These are phyloP conservation scores for Oscheius myriophilus DNA, from an alignment of 2,888 invertebrate genomes.

Conservation along the genomic window DNA sequence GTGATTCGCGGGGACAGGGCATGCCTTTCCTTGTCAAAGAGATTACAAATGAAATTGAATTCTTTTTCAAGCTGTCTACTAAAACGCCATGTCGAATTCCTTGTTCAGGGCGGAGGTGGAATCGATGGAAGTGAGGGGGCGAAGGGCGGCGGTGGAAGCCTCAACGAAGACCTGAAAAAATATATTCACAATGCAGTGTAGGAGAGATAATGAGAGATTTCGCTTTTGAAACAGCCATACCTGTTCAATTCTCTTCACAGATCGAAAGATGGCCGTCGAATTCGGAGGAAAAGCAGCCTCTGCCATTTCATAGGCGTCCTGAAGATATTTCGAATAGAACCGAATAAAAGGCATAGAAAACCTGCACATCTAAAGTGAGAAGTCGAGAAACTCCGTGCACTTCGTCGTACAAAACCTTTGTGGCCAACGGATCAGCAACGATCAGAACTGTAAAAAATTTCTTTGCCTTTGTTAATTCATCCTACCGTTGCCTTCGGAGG, in stretches of 20 bases:
- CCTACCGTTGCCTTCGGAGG: conserved; percentile 5
- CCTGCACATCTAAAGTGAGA: too few species aligned
- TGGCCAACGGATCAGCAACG: conserved; percentile 17
- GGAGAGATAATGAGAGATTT: too few species aligned
- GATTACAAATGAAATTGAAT: not conserved
- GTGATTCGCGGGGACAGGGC: too few species aligned
- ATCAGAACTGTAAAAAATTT: conserved; percentile 8
- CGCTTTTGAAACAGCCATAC: not conserved
- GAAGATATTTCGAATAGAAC: not conserved
- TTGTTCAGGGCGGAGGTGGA: conserved; percentile 11
- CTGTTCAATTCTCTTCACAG: not conserved
- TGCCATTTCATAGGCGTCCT: conserved; percentile 12
- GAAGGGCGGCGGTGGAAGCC: not conserved
- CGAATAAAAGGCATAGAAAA: too few species aligned
- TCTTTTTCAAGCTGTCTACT: not conserved
- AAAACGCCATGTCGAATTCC: conserved; percentile 4
- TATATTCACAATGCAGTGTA: not conserved
- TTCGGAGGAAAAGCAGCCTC: conserved; percentile 6
- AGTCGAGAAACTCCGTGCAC: conserved; percentile 6
- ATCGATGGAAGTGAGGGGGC: conserved; percentile 13
- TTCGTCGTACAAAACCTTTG: conserved; percentile 16
- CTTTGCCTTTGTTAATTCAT: not conserved
- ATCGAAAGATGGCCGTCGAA: conserved; percentile 10
- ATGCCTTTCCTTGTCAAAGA: too few species aligned
- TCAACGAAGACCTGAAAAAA: conserved; percentile 9